Evolutionary conservation across 2,888 invertebrate species (phyloP).

Genomic region (Plemyria rubiginata): DNA sequence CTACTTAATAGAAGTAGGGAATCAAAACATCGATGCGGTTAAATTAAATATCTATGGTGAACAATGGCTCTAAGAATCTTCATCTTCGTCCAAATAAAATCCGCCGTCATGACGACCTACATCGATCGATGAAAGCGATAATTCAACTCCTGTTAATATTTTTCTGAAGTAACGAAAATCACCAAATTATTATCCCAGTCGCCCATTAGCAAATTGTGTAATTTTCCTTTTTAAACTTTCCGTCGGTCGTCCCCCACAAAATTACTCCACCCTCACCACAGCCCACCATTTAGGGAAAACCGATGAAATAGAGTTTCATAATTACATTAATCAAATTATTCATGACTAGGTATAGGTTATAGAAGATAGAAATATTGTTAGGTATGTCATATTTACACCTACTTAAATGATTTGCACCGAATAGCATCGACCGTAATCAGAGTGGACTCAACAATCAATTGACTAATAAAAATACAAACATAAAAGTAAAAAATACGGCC

Average conservation of each 20-base stretch:
- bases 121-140: slow-evolving; percentile 34
- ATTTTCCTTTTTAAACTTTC: slow-evolving; percentile 81
- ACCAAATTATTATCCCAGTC: slow-evolving; percentile 73
- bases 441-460: too few relatives aligned
- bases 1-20: too few relatives aligned
- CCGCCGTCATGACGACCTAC: slow-evolving; percentile 11
- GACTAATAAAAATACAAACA: too few relatives aligned
- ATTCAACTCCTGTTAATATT: slow-evolving; percentile 61
- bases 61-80: neutral
- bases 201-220: slow-evolving; percentile 81
- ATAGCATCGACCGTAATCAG: too few relatives aligned
- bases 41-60: neutral
- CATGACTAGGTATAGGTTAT: too few relatives aligned
- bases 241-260: slow-evolving; percentile 72
- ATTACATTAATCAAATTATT: slow-evolving; percentile 66
- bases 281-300: slow-evolving; percentile 71
- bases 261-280: slow-evolving; percentile 75
- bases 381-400: too few relatives aligned
- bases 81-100: slow-evolving; percentile 8
- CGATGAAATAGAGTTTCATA: slow-evolving; percentile 74
- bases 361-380: too few relatives aligned
- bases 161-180: slow-evolving; percentile 64
- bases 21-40: too few relatives aligned
- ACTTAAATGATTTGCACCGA: neutral
- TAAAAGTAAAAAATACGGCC: too few relatives aligned